Percentiles rank a stretch among this genome's conserved stretches.
These are phyloP conservation scores for Telenomus remus DNA, from an alignment of 1,140 invertebrate species.

Conservation along the genomic window DNA sequence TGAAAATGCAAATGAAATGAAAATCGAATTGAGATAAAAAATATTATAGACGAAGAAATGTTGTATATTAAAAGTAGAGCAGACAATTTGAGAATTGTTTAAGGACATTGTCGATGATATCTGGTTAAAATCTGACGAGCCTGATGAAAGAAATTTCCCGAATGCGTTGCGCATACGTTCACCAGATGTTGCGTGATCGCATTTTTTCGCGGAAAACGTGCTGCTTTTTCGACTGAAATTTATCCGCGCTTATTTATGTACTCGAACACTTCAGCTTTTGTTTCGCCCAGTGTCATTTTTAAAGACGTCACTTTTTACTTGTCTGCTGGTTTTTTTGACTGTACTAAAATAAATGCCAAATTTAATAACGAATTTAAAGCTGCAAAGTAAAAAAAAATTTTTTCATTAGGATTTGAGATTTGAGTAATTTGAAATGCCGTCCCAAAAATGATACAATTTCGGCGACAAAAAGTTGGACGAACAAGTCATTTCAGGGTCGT, in stretches of 20 bases:
- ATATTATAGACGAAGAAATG: no score
- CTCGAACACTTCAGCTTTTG: neutral
- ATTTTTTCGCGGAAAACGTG: constrained; percentile 1
- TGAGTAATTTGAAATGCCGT: no score
- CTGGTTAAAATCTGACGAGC: neutral
- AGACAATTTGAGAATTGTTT: neutral
- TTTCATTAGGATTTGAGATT: no score
- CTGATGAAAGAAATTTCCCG: neutral
- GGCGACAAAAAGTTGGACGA: constrained; percentile 19
- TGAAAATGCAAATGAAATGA: no score
- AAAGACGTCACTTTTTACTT: neutral
- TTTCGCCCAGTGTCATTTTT: neutral
- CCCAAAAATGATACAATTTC: neutral
- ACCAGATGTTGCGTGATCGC: neutral
- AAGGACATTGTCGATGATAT: neutral
- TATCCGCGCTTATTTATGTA: neutral
- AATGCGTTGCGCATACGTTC: neutral
- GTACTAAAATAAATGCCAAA: no score
- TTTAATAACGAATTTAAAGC: no score
- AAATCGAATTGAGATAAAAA: no score
- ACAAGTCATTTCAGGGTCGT: constrained; percentile 50
- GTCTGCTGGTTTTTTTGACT: no score
- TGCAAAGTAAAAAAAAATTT: no score
- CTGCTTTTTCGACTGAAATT: neutral
- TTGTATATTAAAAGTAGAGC: no score